Conservation (phyloP, 1,140 invertebrate species). For the Drosophila kanapiae region DNA sequence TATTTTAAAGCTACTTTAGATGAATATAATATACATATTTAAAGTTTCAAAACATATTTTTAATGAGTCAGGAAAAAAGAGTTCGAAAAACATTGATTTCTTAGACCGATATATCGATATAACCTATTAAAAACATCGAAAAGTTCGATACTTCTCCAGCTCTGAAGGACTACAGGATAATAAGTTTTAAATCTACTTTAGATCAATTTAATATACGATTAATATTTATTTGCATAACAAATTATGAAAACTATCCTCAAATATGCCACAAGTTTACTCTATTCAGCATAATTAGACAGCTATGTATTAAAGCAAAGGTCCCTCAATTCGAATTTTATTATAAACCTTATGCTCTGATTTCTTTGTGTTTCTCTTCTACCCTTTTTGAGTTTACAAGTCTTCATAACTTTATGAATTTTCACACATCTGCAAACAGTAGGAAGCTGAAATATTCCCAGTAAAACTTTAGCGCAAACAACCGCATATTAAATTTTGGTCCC, state of each 20-base stretch:
- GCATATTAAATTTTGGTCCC: constrained; percentile 3
- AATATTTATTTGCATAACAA: background rate
- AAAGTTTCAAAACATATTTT: too few species aligned
- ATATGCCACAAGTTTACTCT: background rate
- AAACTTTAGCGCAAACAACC: constrained; percentile 10
- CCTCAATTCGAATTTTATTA: background rate
- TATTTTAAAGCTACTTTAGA: too few species aligned
- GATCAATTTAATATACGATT: background rate
- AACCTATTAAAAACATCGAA: too few species aligned
- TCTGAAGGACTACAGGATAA: too few species aligned
- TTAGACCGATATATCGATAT: too few species aligned
- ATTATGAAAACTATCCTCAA: background rate
- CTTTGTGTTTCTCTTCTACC: background rate
- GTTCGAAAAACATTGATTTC: too few species aligned
- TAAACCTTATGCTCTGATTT: background rate
- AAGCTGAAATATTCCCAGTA: background rate
- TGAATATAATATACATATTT: too few species aligned
- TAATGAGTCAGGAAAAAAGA: too few species aligned
- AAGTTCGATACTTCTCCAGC: too few species aligned
- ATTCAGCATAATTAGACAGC: background rate
- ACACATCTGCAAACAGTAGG: background rate
- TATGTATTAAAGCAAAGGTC: background rate
- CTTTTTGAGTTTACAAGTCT: background rate
- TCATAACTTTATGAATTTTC: background rate
- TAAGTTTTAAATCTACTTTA: background rate